Evolutionary conservation across 2,888 invertebrate genomes (phyloP).

Genomic region (Oscheius onirici): DNA sequence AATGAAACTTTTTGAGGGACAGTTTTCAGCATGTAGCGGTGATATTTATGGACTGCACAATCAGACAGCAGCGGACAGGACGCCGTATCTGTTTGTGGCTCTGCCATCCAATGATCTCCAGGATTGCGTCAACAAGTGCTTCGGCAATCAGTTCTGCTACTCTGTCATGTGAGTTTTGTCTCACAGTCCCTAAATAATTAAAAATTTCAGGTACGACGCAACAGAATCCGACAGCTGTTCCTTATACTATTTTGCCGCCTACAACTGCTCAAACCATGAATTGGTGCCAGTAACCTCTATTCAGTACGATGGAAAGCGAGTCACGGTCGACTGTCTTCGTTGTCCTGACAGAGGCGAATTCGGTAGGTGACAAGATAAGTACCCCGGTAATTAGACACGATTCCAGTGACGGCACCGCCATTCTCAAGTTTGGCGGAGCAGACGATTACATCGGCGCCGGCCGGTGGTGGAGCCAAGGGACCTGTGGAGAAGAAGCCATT

Average conservation of each 20-base stretch:
- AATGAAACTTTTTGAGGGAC: background rate
- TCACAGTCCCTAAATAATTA: background rate
- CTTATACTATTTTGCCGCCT: conserved; percentile 58
- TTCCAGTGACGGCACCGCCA: conserved; percentile 59
- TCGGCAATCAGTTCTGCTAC: conserved; percentile 66
- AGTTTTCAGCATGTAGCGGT: conserved; percentile 54
- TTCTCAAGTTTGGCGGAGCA: conserved; percentile 52
- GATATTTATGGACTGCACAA: conserved; percentile 56
- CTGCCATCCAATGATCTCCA: conserved; percentile 43
- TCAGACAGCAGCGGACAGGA: conserved; percentile 48
- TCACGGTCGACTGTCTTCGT: conserved; percentile 63
- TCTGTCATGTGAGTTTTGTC: conserved; percentile 39
- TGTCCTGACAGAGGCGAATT: conserved; percentile 62
- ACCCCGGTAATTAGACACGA: background rate
- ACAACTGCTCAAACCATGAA: conserved; percentile 51
- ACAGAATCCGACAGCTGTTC: conserved; percentile 47
- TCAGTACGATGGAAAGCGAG: conserved; percentile 40
- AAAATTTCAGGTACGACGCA: conserved; percentile 45
- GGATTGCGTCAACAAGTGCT: conserved; percentile 63
- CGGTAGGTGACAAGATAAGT: conserved; percentile 42
- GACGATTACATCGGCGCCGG: conserved; percentile 44
- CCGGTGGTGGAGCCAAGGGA: conserved; percentile 25
- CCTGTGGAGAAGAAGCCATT: conserved; percentile 33
- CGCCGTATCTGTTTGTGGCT: conserved; percentile 54
- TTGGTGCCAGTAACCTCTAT: conserved; percentile 45